Conservation (phyloP, 1,140 invertebrate species). For the Drosophila neocordata region DNA sequence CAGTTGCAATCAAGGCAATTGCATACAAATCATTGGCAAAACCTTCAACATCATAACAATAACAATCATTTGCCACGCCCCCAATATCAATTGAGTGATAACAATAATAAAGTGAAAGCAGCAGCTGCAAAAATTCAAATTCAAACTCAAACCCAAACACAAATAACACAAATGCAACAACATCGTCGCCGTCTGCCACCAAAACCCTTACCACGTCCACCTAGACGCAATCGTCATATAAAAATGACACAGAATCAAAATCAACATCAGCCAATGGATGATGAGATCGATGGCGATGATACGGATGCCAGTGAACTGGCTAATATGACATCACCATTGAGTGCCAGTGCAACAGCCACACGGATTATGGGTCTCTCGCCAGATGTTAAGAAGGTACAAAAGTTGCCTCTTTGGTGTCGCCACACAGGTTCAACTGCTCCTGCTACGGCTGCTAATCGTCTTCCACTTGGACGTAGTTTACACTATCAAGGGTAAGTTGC, state of each 20-base stretch:
- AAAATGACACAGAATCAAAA: not conserved
- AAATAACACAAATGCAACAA: not conserved
- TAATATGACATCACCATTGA: slow-evolving; percentile 65
- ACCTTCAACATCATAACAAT: slow-evolving; percentile 24
- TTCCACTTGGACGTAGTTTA: slow-evolving; percentile 4
- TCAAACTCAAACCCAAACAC: slow-evolving; percentile 52
- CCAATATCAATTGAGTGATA: slow-evolving; percentile 22
- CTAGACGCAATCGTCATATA: slow-evolving; percentile 36
- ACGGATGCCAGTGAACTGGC: slow-evolving; percentile 72
- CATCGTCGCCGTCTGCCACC: slow-evolving; percentile 42
- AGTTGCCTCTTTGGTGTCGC: slow-evolving; percentile 60
- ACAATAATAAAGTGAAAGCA: slow-evolving; percentile 2
- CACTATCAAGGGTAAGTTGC: slow-evolving; percentile 31
- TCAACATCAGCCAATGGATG: not conserved
- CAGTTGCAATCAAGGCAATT: slow-evolving; percentile 36
- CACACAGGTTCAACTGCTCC: slow-evolving; percentile 1
- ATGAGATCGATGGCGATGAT: slow-evolving; percentile 40
- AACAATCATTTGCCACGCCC: slow-evolving; percentile 39
- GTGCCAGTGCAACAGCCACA: slow-evolving; percentile 65
- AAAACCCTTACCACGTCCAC: slow-evolving; percentile 48
- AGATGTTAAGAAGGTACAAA: slow-evolving; percentile 72
- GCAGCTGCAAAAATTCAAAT: slow-evolving; percentile 33
- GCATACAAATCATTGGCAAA: slow-evolving; percentile 53
- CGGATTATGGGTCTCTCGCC: slow-evolving; percentile 69
- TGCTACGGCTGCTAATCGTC: not conserved